Evolutionary conservation across 2,797 vertebrate genomes (phyloP).

Genomic region (Pogonophryne albipinna): DNA sequence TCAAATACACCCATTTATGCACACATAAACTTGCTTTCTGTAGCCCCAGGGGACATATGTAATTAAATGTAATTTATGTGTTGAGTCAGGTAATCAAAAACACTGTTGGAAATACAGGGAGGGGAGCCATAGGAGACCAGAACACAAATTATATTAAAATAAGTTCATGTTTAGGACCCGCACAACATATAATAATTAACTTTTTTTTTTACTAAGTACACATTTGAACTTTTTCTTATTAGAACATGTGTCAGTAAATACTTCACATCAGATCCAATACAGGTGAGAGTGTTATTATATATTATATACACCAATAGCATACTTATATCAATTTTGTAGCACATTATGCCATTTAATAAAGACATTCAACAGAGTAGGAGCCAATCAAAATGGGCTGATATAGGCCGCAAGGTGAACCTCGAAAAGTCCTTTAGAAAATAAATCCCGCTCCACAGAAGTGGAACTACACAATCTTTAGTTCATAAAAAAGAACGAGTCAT

Average conservation of each 20-base stretch:
- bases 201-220: neutral
- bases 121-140: neutral
- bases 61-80: conserved; percentile 19
- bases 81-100: conserved; percentile 15
- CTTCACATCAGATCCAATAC: neutral
- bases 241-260: neutral
- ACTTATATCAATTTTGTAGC: conserved; percentile 36
- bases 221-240: neutral
- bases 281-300: conserved; percentile 7
- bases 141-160: neutral
- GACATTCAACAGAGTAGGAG: conserved; percentile 26
- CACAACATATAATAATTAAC: neutral
- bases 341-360: conserved; percentile 38
- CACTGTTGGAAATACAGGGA: neutral
- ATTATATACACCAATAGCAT: conserved; percentile 41
- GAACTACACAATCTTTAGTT: too few relatives aligned
- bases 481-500: too few relatives aligned
- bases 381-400: conserved; percentile 1
- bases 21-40: neutral
- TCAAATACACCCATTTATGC: neutral
- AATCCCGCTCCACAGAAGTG: too few relatives aligned
- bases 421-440: too few relatives aligned
- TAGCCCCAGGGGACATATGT: neutral
- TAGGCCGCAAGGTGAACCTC: too few relatives aligned
- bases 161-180: neutral